phyloP scores from a whole-genome alignment of 1,140 invertebrate species.

The Drosophila rufa region DNA sequence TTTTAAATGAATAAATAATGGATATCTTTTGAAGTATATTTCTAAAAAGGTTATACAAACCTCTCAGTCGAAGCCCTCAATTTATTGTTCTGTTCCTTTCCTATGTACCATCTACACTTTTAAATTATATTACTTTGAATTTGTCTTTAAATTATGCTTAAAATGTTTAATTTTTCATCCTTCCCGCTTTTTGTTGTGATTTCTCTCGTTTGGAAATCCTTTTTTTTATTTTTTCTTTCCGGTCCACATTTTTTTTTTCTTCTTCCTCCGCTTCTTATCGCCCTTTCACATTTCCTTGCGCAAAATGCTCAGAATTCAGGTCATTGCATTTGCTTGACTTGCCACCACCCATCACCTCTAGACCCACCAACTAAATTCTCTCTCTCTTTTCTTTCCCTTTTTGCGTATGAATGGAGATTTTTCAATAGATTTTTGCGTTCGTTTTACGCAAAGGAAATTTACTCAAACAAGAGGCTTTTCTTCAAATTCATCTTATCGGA shows the following conservation, averaged over 20 bases:
- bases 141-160: not conserved
- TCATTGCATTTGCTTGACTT: conserved; percentile 73
- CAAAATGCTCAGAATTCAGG: conserved; percentile 68
- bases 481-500: conserved; percentile 12
- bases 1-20: not conserved
- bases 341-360: conserved; percentile 21
- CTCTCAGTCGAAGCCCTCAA: not conserved
- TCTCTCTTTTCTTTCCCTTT: conserved; percentile 10
- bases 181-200: not conserved
- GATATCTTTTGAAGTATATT: not conserved
- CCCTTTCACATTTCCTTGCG: conserved; percentile 53
- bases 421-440: conserved; percentile 62
- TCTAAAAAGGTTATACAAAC: not conserved
- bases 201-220: not conserved
- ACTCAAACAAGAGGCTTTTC: not conserved
- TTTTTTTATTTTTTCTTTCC: conserved; percentile 6
- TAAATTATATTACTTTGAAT: not conserved
- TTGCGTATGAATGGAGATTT: conserved; percentile 45
- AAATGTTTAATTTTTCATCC: not conserved
- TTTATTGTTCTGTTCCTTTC: not conserved
- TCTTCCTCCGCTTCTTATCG: conserved; percentile 38
- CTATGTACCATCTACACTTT: not conserved
- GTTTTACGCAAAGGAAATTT: conserved; percentile 29
- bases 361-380: conserved; percentile 1
- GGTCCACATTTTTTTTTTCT: conserved; percentile 41